These are phyloP conservation scores for Eupeodes latifasciatus DNA, from an alignment of 2,888 invertebrate species.

Conservation along the genomic window DNA sequence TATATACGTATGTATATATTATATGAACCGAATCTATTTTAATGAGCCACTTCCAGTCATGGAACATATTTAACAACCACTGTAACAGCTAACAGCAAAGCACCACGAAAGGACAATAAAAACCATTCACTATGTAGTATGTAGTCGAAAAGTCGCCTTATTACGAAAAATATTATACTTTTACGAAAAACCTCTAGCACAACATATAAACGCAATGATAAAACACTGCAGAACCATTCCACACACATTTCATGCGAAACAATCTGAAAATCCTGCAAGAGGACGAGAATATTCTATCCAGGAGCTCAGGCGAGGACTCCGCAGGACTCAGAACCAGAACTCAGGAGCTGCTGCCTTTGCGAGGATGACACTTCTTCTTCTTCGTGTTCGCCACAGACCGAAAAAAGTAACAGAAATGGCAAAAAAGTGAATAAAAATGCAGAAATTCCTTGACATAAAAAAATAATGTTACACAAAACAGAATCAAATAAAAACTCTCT, in stretches of 20 bases:
- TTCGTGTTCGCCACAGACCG: constrained; percentile 1
- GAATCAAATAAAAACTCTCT: constrained; percentile 63
- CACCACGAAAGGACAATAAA: constrained; percentile 62
- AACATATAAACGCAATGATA: constrained; percentile 70
- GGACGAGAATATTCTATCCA: background rate
- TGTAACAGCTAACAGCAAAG: constrained; percentile 35
- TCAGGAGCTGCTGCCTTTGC: background rate
- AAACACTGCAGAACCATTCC: constrained; percentile 58
- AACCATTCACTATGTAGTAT: constrained; percentile 19
- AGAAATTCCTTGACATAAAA: constrained; percentile 55
- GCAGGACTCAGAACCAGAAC: background rate
- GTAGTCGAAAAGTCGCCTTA: constrained; percentile 13
- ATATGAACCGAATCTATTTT: constrained; percentile 67
- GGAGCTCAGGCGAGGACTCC: background rate
- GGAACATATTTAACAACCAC: constrained; percentile 66
- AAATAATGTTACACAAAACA: constrained; percentile 38
- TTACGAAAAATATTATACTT: constrained; percentile 18
- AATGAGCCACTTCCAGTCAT: constrained; percentile 59
- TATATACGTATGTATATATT: background rate
- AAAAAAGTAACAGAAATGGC: constrained; percentile 36
- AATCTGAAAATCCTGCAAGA: constrained; percentile 34
- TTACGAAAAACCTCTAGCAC: constrained; percentile 47
- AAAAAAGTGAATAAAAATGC: constrained; percentile 63
- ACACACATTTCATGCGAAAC: constrained; percentile 42
- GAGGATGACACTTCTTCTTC: constrained; percentile 49